Evolutionary conservation across 2,888 invertebrate species (phyloP), one percentile per base, ranked within the genome.

Genomic region (Ellobium chinense): DNA sequence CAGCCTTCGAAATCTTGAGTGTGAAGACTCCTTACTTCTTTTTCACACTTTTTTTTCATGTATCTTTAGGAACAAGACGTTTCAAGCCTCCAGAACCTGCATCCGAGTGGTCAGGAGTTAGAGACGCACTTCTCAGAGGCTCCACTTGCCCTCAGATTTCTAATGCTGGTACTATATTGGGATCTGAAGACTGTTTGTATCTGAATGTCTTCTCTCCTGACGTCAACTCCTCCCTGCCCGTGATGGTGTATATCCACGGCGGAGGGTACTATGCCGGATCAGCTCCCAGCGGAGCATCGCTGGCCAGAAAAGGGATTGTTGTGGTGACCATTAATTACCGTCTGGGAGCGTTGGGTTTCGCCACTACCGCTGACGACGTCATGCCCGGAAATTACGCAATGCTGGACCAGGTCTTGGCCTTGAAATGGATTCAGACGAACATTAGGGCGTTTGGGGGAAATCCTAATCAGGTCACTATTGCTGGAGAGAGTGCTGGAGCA

Each of bases 321-420:
- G 68, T 37, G 2, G 68, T 68, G 24, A 68, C 68, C 46, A 46
- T 68, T 46, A 46, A 68, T 18, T 68, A 68, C 27, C 39, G 68
- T 3, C 56, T 70, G 9, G 70, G 70, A n/a, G 5, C 34, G n/a
- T 24, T 58, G 21, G 70, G 70, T 9, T 70, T 77, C n/a, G 9
- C 62, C 29, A 62, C 68, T 37, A 77, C 77, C 9, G 77, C 58
- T 5, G 77, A 77, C 37, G 68, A 68, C 54, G 37, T 68, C 37
- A 77, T 77, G 77, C 77, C 77, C 9, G 68, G 77, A 60, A 77
- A 77, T 68, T 77, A 77, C 37, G 77, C 68, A 29, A 68, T 77
- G 77, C 36, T 77, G 24, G 77, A 77, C 29, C 73, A 73, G 62
- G 60, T 73, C n/a, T 27, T 73, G 14, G 73, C 73, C 1, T 29